Evolutionary conservation across 2,888 invertebrate genomes (phyloP).

Genomic region (Chaitophorus viminalis): DNA sequence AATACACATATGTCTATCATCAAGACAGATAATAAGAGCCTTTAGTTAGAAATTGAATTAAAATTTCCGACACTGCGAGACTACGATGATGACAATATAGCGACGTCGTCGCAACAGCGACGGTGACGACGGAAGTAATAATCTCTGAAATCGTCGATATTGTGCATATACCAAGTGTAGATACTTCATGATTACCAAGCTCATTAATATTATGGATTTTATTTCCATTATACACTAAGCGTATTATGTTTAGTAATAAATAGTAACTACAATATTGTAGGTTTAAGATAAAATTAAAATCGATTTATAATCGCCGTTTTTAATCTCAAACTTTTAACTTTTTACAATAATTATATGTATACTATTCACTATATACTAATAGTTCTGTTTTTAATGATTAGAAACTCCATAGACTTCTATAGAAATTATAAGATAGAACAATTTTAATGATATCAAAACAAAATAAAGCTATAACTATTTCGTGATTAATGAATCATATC

Average conservation of each 20-base stretch:
- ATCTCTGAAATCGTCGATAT: not conserved
- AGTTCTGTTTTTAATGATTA: too few relatives aligned
- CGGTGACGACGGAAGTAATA: not conserved
- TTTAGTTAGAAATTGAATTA: conserved; percentile 28
- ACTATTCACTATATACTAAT: too few relatives aligned
- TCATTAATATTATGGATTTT: conserved; percentile 2
- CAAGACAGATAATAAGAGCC: not conserved
- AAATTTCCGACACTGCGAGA: not conserved
- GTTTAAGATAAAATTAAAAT: not conserved
- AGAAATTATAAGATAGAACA: too few relatives aligned
- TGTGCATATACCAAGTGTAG: too few relatives aligned
- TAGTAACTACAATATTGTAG: not conserved
- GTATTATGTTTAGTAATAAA: not conserved
- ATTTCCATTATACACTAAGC: not conserved
- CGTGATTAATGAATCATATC: too few relatives aligned
- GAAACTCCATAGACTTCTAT: too few relatives aligned
- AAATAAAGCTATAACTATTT: too few relatives aligned
- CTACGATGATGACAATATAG: too few relatives aligned
- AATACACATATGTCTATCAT: not conserved
- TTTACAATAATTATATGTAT: not conserved
- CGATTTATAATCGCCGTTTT: not conserved
- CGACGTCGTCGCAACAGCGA: too few relatives aligned
- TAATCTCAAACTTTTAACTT: not conserved
- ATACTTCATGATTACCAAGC: not conserved
- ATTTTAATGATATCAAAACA: too few relatives aligned